Conservation (phyloP, 2,888 invertebrate species). For the Pterobdella sp. region DNA sequence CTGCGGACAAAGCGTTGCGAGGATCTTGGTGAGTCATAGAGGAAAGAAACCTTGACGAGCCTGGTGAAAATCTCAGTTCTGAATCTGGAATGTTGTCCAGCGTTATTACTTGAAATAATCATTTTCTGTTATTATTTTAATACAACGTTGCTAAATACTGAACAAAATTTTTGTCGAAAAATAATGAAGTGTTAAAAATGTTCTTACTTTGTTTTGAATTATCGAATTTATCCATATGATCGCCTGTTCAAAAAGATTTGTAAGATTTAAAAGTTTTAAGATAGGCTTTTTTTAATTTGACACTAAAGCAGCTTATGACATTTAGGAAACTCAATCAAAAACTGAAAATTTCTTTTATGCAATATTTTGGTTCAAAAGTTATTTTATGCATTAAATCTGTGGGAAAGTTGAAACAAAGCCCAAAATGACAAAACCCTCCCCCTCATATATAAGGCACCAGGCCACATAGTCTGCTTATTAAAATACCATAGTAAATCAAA, state of each 20-base stretch:
- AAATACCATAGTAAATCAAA: slow-evolving; percentile 4
- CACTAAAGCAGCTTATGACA: background rate
- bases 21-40: slow-evolving; percentile 7
- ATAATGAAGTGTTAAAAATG: too few species aligned
- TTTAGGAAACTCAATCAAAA: background rate
- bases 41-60: background rate
- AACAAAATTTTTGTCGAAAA: background rate
- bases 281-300: background rate
- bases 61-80: slow-evolving; percentile 20
- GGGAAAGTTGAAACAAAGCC: background rate
- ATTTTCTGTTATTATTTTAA: background rate
- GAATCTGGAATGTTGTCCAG: background rate
- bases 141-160: background rate
- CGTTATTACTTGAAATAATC: background rate
- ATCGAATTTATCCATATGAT: background rate
- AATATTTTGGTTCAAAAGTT: too few species aligned
- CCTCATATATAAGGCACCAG: too few species aligned
- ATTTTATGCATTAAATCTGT: too few species aligned
- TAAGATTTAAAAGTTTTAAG: background rate
- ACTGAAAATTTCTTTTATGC: background rate
- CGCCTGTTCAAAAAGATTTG: background rate
- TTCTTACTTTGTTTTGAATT: slow-evolving; percentile 5
- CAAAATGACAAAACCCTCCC: background rate
- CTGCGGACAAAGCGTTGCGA: slow-evolving; percentile 2
- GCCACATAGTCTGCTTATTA: background rate